Percentiles rank a stretch among this genome's conserved stretches.
These are phyloP conservation scores for Furcula furcula DNA, from an alignment of 2,888 invertebrate species.

Conservation along the genomic window DNA sequence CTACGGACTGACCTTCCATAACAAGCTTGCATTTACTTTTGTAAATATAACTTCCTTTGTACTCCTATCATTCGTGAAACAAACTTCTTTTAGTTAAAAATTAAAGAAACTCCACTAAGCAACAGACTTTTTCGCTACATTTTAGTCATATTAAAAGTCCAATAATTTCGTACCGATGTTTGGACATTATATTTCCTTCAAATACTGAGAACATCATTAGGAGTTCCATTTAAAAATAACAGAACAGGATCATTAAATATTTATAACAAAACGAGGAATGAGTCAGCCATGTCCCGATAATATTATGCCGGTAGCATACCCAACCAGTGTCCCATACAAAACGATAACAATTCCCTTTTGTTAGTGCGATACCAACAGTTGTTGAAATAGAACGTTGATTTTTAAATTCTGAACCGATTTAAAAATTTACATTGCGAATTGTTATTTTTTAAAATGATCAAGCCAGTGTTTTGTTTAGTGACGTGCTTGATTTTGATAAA, in stretches of 20 bases:
- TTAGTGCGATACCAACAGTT: conserved; percentile 60
- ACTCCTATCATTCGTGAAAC: no score
- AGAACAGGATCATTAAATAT: conserved; percentile 29
- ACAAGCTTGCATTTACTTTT: no score
- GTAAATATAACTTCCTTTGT: no score
- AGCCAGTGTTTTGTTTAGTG: conserved; percentile 31
- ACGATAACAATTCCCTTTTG: conserved; percentile 75
- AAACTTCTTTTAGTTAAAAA: no score
- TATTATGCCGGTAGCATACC: conserved; percentile 66
- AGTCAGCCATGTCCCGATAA: conserved; percentile 65
- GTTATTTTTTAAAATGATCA: conserved; percentile 28
- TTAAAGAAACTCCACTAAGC: no score
- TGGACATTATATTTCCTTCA: conserved; percentile 2
- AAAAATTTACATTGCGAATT: neutral
- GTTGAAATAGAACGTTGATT: conserved; percentile 52
- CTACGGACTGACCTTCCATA: no score
- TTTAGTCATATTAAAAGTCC: no score
- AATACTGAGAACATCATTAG: conserved; percentile 9
- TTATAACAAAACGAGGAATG: conserved; percentile 36
- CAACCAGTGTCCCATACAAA: conserved; percentile 69
- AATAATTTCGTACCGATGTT: conserved; percentile 2
- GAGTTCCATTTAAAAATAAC: conserved; percentile 14
- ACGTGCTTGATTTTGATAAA: conserved; percentile 33
- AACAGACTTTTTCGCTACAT: no score
- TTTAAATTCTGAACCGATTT: neutral